phyloP scores from a whole-genome alignment of 2,797 vertebrate species.

The Sciurus carolinensis region DNA sequence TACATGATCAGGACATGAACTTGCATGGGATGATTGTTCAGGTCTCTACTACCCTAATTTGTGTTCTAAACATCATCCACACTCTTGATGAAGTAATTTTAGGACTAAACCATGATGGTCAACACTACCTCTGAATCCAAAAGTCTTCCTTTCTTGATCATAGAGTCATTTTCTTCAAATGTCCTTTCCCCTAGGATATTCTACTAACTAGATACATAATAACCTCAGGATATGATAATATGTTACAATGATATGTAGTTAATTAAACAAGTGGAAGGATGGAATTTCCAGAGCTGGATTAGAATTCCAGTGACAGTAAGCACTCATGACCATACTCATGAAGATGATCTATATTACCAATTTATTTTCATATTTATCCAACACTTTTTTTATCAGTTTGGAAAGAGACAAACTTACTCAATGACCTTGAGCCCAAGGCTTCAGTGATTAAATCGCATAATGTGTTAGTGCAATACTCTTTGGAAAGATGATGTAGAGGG shows the following conservation, averaged over 20 bases:
- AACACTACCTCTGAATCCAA: neutral
- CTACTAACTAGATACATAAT: neutral
- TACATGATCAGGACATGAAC: neutral
- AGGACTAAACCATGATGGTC: neutral
- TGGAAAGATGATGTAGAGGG: neutral
- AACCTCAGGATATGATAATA: neutral
- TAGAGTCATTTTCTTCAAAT: neutral
- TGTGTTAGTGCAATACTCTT: neutral
- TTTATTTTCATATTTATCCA: neutral
- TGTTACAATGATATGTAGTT: neutral
- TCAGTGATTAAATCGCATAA: neutral
- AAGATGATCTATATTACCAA: neutral
- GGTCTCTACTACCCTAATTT: neutral
- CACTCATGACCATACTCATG: neutral
- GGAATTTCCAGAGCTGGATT: neutral
- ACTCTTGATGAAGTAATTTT: neutral
- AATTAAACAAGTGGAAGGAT: neutral
- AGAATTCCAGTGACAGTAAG: neutral
- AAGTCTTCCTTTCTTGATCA: neutral
- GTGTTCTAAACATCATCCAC: neutral
- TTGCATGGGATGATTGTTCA: neutral
- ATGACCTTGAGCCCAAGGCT: neutral
- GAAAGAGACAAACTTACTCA: neutral
- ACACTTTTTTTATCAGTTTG: neutral
- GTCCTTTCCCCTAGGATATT: neutral